Base-by-base conservation (phyloP, 2,113 vertebrate species). In the Pseudopodoces humilis region DNA sequence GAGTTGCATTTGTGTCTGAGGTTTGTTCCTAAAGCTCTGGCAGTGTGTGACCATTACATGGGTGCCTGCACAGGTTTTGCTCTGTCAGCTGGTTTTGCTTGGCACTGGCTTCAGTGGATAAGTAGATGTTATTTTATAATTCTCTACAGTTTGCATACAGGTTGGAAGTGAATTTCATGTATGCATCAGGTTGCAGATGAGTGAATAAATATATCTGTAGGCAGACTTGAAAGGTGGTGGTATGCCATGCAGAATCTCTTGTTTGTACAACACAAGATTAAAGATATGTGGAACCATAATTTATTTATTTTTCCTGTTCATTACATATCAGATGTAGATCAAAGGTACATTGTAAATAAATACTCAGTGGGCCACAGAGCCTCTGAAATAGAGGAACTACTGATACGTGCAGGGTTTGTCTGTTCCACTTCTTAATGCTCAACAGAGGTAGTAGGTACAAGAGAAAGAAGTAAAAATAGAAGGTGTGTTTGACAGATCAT, bases 171-270 rank as follows among this genome's bases (percentile, higher is more conserved):
- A 33, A 53, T 77, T 55, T 63, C 33, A 23, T 35, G 64, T 33
- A 43, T 47, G 39, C 22, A 77, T 43, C 46, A 18, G 71, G 47
- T 11, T 85, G 49, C 52, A 69, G 23, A 53, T 59, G 6, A 35
- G 24, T 58, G 33, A 33, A 16, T 30, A 0, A 33, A 18, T 30
- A 0, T 15, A 13, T 25, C 30, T 15, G 10, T 35, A 46, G 41
- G n/a, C 22, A 37, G 11, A 8, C 41, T 43, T 49, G 31, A 47
- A 86, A 70, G n/a, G 65, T 41, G 31, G 68, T 30, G 27, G 13
- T 59, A 4, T 18, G 62, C 24, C 41, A 6, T 33, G n/a, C 8
- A 20, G 30, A 47, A 7, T 63, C 55, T 88, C 55, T 50, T 72
- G 33, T 60, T 64, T 37, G 59, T 72, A 50, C 14, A 22, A 63